A percentile compares a stretch with the other conserved stretches of the same genome.
Evolutionary conservation across 2,888 invertebrate genomes (phyloP).

Genomic region (Ommatoiulus sabulosus): DNA sequence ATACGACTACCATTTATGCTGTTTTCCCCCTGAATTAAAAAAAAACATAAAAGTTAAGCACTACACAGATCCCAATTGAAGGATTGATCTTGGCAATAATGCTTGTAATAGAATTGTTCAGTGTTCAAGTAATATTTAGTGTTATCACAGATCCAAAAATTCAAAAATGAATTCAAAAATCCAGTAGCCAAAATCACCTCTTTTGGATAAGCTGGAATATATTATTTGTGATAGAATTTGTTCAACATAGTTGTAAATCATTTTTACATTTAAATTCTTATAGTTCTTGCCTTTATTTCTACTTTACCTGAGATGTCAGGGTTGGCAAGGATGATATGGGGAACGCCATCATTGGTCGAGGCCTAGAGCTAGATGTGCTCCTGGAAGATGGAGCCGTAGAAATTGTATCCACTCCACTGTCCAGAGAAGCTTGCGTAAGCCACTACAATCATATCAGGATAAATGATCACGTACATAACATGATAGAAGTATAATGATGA

Average conservation of each 20-base stretch:
- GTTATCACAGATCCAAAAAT: too few relatives aligned
- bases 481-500: neutral
- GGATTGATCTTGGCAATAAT: too few relatives aligned
- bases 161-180: too few relatives aligned
- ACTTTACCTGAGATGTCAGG: constrained; percentile 29
- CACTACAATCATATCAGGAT: constrained; percentile 9
- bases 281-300: neutral
- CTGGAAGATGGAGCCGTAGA: constrained; percentile 46
- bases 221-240: too few relatives aligned
- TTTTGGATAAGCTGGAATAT: neutral
- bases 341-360: constrained; percentile 39
- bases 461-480: neutral
- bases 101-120: too few relatives aligned
- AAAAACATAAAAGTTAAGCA: neutral
- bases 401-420: constrained; percentile 47
- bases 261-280: neutral
- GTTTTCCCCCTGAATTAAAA: constrained; percentile 12
- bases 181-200: neutral
- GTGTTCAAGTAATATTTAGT: too few relatives aligned
- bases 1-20: neutral
- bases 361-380: neutral
- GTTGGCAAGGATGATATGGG: constrained; percentile 42
- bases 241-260: too few relatives aligned
- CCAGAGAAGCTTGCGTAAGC: constrained; percentile 50
- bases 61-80: too few relatives aligned